A percentile compares a stretch with the other conserved stretches of the same genome.
Conservation (phyloP, 2,113 vertebrate species). For the Guaruba guarouba region DNA sequence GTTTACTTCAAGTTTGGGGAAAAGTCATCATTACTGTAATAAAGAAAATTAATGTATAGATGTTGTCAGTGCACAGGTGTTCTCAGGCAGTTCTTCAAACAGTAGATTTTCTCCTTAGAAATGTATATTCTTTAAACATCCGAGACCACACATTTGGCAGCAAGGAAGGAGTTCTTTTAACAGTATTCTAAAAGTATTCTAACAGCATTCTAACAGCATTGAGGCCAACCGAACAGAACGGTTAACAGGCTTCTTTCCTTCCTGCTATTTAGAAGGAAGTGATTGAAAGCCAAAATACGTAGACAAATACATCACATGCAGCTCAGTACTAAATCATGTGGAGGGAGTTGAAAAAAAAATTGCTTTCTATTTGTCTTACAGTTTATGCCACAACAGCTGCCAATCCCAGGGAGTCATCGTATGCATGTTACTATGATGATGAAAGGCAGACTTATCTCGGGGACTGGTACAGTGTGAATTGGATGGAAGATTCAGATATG, state of each 20-base stretch:
- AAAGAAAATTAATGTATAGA: not conserved
- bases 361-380: constrained; percentile 39
- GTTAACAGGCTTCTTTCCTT: not conserved
- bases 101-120: not conserved
- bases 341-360: not conserved
- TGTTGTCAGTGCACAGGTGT: not conserved
- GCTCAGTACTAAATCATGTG: not conserved
- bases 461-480: constrained; percentile 97
- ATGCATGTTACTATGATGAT: constrained; percentile 94
- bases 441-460: constrained; percentile 90
- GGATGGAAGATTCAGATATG: constrained; percentile 97
- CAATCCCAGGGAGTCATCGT: constrained; percentile 88
- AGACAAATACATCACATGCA: not conserved
- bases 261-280: not conserved
- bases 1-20: not conserved
- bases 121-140: not conserved
- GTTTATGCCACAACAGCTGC: constrained; percentile 95
- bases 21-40: not conserved
- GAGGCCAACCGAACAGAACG: not conserved
- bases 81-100: not conserved
- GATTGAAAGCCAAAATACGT: not conserved
- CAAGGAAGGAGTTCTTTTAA: not conserved
- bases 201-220: not conserved
- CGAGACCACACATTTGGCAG: not conserved
- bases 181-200: not conserved